Evolutionary conservation across 2,113 vertebrate genomes (phyloP), one percentile per base, ranked within the genome.

Genomic region (Grus americana): DNA sequence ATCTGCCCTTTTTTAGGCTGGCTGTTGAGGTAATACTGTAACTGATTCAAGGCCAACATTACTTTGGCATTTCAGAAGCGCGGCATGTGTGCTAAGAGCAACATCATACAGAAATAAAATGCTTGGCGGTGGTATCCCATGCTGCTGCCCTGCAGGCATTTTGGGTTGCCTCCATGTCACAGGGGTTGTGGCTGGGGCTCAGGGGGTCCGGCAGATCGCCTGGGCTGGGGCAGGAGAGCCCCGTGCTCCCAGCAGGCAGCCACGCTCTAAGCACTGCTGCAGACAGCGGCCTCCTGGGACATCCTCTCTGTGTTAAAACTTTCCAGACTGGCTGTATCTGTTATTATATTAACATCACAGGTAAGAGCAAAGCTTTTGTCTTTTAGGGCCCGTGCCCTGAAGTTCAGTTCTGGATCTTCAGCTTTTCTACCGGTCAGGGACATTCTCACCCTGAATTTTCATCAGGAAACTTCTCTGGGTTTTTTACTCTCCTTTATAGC

Each of bases 201-300:
- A 32, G 18, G 30, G 22, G 27, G 21, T 63, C 68, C 1, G 2
- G 24, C 1, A 14, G 34, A 46, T 74, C 3, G 0, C 26, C 11
- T 3, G 3, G 20, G 9, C 42, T 74, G 52, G 42, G 17, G 2
- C 24, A 42, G n/a, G 47, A 63, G 42, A 79, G 20, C 12, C 8
- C 38, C 6, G 1, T 6, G 6, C 12, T 67, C 17, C 36, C 59
- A 42, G 55, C n/a, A 3, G 12, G 7, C 75, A 93, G 32, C 38
- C 34, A 47, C 6, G 3, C 12, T 90, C n/a, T 34, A 40, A 59
- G 42, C 11, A 1, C 49, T 83, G 74, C 66, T n/a, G 22, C 65
- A 78, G 40, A 15, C 4, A 5, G 46, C 5, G 2, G 68, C 65
- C 63, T 76, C 67, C 67, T 66, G 86, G 52, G 61, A 82, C 0